phyloP scores from a whole-genome alignment of 2,113 vertebrate genomes.

The Platichthys stellatus region DNA sequence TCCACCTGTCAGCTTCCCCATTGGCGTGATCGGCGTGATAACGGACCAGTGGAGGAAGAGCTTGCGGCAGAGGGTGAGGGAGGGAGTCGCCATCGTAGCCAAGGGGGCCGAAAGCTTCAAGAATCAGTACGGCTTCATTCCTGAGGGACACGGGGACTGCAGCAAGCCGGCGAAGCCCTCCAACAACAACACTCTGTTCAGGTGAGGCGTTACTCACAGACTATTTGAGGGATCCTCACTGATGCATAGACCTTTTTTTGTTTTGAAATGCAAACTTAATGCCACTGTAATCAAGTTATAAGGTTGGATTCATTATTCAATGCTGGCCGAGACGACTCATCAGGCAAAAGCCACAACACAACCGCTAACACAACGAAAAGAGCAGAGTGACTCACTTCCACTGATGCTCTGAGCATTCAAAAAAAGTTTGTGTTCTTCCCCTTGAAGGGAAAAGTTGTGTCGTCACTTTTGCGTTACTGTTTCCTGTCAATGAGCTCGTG shows the following conservation, averaged over 20 bases:
- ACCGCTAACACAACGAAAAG: too few relatives aligned
- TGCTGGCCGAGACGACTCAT: too few relatives aligned
- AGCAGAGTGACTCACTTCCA: too few relatives aligned
- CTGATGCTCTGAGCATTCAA: too few relatives aligned
- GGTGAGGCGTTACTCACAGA: constrained; percentile 76
- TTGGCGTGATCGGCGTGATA: constrained; percentile 94
- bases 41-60: constrained; percentile 96
- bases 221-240: background rate
- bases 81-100: constrained; percentile 94
- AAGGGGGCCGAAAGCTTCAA: constrained; percentile 91
- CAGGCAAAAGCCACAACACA: too few relatives aligned
- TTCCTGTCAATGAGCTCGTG: too few relatives aligned
- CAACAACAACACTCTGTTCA: constrained; percentile 88
- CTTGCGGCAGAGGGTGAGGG: constrained; percentile 92
- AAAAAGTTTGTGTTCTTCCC: too few relatives aligned
- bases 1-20: constrained; percentile 87
- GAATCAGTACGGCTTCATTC: constrained; percentile 85
- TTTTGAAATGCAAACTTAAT: too few relatives aligned
- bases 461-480: too few relatives aligned
- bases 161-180: constrained; percentile 68
- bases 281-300: too few relatives aligned
- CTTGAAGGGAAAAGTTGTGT: background rate
- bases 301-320: too few relatives aligned
- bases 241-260: background rate
- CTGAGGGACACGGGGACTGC: constrained; percentile 88